These are phyloP conservation scores for Neosalanx taihuensis DNA, from an alignment of 2,797 vertebrate species.

Conservation along the genomic window DNA sequence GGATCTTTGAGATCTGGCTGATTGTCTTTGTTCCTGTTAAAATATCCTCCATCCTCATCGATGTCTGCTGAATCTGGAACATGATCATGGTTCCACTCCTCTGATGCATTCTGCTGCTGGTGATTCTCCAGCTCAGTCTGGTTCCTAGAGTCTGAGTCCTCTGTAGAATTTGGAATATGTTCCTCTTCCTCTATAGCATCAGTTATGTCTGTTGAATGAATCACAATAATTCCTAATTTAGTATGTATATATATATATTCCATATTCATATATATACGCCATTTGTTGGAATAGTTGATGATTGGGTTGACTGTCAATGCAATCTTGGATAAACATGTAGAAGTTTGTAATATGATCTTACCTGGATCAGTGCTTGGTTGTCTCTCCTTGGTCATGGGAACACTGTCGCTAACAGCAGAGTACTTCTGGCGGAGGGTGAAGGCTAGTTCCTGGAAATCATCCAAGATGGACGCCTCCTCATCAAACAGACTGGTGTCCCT, in stretches of 20 bases:
- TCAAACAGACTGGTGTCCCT: conserved; percentile 68
- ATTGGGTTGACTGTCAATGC: too few relatives aligned
- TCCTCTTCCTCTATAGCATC: conserved; percentile 27
- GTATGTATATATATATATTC: neutral
- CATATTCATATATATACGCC: too few relatives aligned
- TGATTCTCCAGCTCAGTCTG: conserved; percentile 9
- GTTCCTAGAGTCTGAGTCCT: conserved; percentile 2
- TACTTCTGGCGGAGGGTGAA: conserved; percentile 85
- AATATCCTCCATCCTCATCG: conserved; percentile 67
- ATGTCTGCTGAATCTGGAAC: conserved; percentile 44
- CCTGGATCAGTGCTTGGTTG: conserved; percentile 54
- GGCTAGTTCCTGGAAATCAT: conserved; percentile 90
- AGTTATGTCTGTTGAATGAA: conserved; percentile 27
- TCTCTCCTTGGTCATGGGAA: conserved; percentile 57
- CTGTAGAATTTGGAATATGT: neutral
- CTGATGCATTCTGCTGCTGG: neutral
- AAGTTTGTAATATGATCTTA: conserved; percentile 45
- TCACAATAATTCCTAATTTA: neutral
- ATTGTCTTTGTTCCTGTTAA: conserved; percentile 72
- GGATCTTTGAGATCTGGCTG: conserved; percentile 51
- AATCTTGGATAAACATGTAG: neutral
- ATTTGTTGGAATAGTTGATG: neutral
- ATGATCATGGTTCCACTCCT: conserved; percentile 38
- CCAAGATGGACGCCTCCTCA: conserved; percentile 81
- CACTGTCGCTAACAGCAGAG: conserved; percentile 70